These are phyloP conservation scores for Chaitophorus viminalis DNA, from an alignment of 2,888 invertebrate genomes.

Conservation along the genomic window DNA sequence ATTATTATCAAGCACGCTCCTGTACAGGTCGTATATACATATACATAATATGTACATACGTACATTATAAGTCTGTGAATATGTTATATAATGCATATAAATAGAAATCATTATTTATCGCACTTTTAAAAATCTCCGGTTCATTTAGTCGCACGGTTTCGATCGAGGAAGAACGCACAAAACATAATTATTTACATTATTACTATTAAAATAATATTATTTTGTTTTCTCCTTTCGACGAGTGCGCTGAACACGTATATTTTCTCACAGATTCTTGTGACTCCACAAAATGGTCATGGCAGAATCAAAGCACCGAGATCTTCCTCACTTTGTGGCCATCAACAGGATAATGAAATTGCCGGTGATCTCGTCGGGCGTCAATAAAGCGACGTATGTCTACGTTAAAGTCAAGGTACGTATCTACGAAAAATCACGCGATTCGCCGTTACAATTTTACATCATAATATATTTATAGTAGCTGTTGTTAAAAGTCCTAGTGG, in stretches of 20 bases:
- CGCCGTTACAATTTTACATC: too few relatives aligned
- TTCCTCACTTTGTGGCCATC: conserved; percentile 76
- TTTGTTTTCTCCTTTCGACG: background rate
- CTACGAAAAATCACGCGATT: too few relatives aligned
- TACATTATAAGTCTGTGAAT: background rate
- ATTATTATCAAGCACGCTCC: too few relatives aligned
- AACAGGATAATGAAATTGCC: conserved; percentile 82
- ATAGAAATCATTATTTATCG: background rate
- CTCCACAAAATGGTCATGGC: conserved; percentile 37
- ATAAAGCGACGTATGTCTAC: conserved; percentile 80
- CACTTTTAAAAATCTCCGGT: background rate
- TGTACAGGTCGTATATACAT: too few relatives aligned
- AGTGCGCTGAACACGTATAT: background rate
- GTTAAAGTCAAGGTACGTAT: conserved; percentile 77
- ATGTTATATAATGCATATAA: background rate
- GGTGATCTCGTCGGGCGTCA: conserved; percentile 82
- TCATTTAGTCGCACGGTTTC: conserved; percentile 13
- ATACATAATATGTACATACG: background rate
- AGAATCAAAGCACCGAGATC: conserved; percentile 14
- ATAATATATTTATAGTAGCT: too few relatives aligned
- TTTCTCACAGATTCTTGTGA: background rate
- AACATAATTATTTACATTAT: too few relatives aligned
- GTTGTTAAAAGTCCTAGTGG: too few relatives aligned
- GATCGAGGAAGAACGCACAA: background rate
- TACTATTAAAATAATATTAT: background rate